phyloP scores from a whole-genome alignment of 1,140 invertebrate species.

The Neuroterus valhalla region DNA sequence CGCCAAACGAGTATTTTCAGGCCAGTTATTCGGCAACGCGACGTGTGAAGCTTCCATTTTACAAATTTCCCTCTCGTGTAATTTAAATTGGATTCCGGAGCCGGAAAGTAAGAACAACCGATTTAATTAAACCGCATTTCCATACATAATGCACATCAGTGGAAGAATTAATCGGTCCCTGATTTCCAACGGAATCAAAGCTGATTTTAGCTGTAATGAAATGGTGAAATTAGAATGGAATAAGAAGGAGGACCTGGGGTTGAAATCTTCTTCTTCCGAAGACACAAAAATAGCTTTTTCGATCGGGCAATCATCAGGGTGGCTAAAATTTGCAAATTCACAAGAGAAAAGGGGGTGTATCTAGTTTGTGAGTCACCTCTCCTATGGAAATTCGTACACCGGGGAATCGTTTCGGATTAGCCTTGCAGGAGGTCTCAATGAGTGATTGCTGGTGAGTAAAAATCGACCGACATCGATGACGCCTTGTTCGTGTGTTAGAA shows the following conservation, averaged over 20 bases:
- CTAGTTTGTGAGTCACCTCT: conserved; percentile 51
- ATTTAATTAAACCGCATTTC: conserved; percentile 25
- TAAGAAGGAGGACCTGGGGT: conserved; percentile 45
- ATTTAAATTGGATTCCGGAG: conserved; percentile 18
- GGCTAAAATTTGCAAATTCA: conserved; percentile 41
- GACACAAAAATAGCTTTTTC: conserved; percentile 34
- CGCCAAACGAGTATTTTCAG: conserved; percentile 22
- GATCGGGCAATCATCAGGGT: conserved; percentile 31
- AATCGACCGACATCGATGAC: conserved; percentile 27
- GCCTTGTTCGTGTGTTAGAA: conserved; percentile 47
- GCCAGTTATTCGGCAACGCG: conserved; percentile 22
- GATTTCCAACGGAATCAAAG: neutral
- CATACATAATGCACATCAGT: conserved; percentile 16
- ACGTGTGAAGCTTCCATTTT: conserved; percentile 20
- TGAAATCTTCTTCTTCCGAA: conserved; percentile 43
- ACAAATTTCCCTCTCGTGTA: conserved; percentile 29
- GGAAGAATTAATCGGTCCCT: neutral
- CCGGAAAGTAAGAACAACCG: conserved; percentile 22
- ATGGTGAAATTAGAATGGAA: conserved; percentile 54
- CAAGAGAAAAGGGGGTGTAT: conserved; percentile 45
- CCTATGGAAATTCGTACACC: conserved; percentile 42
- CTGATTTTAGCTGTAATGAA: neutral
- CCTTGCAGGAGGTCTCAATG: conserved; percentile 19
- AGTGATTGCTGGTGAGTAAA: neutral
- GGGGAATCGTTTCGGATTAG: conserved; percentile 27